These are phyloP conservation scores for Hypselothyrea guttata DNA, from an alignment of 2,888 invertebrate genomes.

Conservation along the genomic window DNA sequence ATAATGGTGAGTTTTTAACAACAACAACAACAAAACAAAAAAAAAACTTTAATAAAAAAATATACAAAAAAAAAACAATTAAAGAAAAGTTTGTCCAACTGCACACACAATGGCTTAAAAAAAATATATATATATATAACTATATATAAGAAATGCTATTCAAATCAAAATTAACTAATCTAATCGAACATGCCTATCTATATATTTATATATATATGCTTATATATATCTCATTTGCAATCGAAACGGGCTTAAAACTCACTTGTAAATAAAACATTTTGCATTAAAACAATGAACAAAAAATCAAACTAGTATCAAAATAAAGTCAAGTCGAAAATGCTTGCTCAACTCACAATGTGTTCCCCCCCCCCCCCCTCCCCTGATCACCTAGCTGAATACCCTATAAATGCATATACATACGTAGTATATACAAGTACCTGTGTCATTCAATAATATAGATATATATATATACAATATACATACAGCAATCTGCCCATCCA, in stretches of 20 bases:
- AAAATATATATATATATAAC: constrained; percentile 1
- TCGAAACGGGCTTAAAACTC: constrained; percentile 46
- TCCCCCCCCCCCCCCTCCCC: no score
- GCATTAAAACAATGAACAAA: constrained; percentile 39
- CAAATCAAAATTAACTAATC: constrained; percentile 41
- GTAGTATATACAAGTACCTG: constrained; percentile 32
- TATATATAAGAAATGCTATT: constrained; percentile 27
- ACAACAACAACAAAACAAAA: constrained; percentile 43
- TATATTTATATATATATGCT: constrained; percentile 9
- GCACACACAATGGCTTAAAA: constrained; percentile 41
- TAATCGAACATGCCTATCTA: constrained; percentile 33
- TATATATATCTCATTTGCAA: not conserved
- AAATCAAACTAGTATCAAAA: constrained; percentile 6
- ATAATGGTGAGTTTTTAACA: constrained; percentile 95
- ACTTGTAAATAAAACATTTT: constrained; percentile 72
- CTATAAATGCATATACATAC: constrained; percentile 1
- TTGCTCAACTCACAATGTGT: constrained; percentile 32
- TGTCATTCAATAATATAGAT: constrained; percentile 29
- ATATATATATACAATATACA: constrained; percentile 13
- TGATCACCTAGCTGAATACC: constrained; percentile 27
- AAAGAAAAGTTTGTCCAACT: constrained; percentile 19
- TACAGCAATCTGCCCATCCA: not conserved
- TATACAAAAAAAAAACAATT: constrained; percentile 10
- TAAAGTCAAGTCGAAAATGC: constrained; percentile 16
- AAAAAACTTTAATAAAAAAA: constrained; percentile 13